phyloP scores from a whole-genome alignment of 2,797 vertebrate genomes.

The Bufotes viridis region DNA sequence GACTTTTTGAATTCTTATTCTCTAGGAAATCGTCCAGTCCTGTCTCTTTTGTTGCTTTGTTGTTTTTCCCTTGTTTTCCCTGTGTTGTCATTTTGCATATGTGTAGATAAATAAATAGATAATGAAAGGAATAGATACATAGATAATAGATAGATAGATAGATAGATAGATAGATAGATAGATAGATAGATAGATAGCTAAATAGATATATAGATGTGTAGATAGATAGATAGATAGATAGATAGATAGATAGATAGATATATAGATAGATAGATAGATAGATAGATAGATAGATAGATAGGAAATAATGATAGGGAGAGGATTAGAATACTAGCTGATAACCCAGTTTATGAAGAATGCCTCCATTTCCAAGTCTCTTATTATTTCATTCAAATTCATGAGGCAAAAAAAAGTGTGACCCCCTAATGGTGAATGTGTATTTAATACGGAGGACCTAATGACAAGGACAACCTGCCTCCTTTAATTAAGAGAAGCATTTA shows the following conservation, averaged over 20 bases:
- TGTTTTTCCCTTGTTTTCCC: too few species aligned
- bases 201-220: background rate
- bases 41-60: too few species aligned
- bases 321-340: background rate
- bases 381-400: background rate
- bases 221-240: background rate
- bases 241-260: background rate
- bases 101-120: background rate
- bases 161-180: background rate
- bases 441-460: conserved; percentile 24
- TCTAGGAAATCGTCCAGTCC: too few species aligned
- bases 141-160: background rate
- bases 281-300: background rate
- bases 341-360: too few species aligned
- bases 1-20: too few species aligned
- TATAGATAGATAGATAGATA: background rate
- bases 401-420: background rate
- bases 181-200: background rate
- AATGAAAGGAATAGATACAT: background rate
- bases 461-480: conserved; percentile 1
- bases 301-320: background rate
- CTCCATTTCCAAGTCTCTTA: background rate
- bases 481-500: conserved; percentile 67
- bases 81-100: too few species aligned
- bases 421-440: conserved; percentile 6